phyloP scores from a whole-genome alignment of 2,888 invertebrate genomes.

The Watsonalla binaria region DNA sequence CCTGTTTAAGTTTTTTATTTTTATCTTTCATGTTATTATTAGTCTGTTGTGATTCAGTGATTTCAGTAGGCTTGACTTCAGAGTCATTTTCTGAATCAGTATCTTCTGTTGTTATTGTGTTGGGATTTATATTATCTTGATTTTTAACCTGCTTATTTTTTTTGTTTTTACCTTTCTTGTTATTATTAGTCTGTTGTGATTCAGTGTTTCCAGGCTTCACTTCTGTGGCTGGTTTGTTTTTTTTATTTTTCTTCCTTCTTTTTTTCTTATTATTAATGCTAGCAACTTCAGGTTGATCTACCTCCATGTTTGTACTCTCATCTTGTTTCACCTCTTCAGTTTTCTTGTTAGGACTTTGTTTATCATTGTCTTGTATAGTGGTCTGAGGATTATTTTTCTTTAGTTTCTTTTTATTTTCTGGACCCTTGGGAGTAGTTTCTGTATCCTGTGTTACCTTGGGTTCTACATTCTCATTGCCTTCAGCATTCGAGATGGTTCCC shows the following conservation, averaged over 20 bases:
- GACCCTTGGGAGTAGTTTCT: slow-evolving; percentile 9
- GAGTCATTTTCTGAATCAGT: slow-evolving; percentile 71
- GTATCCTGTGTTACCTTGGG: slow-evolving; percentile 8
- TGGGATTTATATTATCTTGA: slow-evolving; percentile 36
- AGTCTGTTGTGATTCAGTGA: no score
- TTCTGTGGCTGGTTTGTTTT: background rate
- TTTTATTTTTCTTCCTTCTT: slow-evolving; percentile 1
- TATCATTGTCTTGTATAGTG: slow-evolving; percentile 3
- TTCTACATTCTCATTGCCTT: slow-evolving; percentile 5
- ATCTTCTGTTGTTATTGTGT: slow-evolving; percentile 65
- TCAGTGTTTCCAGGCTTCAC: background rate
- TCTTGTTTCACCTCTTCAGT: slow-evolving; percentile 19
- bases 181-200: background rate
- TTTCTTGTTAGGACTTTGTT: slow-evolving; percentile 22
- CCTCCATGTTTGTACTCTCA: slow-evolving; percentile 6
- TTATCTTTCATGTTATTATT: no score
- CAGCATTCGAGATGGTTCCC: slow-evolving; percentile 19
- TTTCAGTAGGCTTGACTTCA: no score
- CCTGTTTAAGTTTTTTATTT: background rate
- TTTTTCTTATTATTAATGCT: slow-evolving; percentile 11
- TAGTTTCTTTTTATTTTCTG: slow-evolving; percentile 17
- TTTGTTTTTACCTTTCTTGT: background rate
- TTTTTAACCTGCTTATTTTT: slow-evolving; percentile 5
- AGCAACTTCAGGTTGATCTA: slow-evolving; percentile 4
- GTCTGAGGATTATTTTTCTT: slow-evolving; percentile 5